These are phyloP conservation scores for Leptonema lineaticorne DNA, from an alignment of 1,140 invertebrate species.

Conservation along the genomic window DNA sequence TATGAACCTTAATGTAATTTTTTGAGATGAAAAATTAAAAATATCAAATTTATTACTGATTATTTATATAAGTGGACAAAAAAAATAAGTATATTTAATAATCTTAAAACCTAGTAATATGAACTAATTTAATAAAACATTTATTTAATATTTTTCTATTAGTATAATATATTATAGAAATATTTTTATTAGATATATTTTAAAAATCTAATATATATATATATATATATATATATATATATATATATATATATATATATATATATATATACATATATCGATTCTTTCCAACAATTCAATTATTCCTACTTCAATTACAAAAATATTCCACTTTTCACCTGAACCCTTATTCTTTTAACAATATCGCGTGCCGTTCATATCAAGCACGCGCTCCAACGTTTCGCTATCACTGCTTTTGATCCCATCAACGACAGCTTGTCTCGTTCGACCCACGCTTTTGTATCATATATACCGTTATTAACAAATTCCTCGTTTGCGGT, in stretches of 20 bases:
- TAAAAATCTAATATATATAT: background rate
- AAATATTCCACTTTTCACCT: background rate
- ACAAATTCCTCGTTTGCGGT: slow-evolving; percentile 13
- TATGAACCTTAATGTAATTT: no score
- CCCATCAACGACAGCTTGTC: slow-evolving; percentile 15
- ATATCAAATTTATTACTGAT: no score
- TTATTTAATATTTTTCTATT: no score
- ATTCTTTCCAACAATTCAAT: no score
- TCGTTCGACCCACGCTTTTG: slow-evolving; percentile 5
- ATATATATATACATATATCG: background rate
- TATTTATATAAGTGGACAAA: no score
- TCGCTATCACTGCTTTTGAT: slow-evolving; percentile 5
- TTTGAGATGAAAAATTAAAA: no score
- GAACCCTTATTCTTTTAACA: background rate
- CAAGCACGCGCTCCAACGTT: slow-evolving; percentile 4
- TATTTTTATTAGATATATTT: no score
- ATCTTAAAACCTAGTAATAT: no score
- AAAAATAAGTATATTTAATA: no score
- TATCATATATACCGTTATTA: background rate
- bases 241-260: background rate
- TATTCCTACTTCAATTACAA: background rate
- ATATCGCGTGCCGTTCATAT: background rate
- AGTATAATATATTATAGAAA: no score
- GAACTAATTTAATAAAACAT: no score
- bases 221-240: background rate